These are phyloP conservation scores for Drosophila cardini DNA, from an alignment of 1,140 invertebrate species.

Conservation along the genomic window DNA sequence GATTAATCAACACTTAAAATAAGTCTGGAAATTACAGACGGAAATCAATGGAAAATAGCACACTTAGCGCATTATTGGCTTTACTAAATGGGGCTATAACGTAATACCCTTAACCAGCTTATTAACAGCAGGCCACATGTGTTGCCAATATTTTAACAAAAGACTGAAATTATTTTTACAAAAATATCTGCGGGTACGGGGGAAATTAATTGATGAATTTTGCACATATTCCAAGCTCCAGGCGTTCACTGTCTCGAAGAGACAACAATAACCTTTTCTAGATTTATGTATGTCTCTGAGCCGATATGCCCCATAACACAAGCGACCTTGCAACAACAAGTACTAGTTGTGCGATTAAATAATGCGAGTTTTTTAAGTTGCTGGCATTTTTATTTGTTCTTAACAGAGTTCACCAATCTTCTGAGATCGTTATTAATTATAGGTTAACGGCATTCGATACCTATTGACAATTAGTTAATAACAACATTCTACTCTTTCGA, in stretches of 20 bases:
- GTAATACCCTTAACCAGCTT: constrained; percentile 1
- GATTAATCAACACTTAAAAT: not conserved
- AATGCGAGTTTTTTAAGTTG: not conserved
- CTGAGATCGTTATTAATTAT: constrained; percentile 19
- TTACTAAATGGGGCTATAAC: not conserved
- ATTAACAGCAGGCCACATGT: constrained; percentile 9
- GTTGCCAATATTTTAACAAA: constrained; percentile 9
- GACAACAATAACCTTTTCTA: not conserved
- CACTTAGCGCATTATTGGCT: constrained; percentile 16
- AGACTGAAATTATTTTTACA: constrained; percentile 20
- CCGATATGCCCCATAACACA: too few species aligned
- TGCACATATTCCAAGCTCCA: not conserved
- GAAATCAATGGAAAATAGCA: constrained; percentile 67
- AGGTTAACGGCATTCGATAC: not conserved
- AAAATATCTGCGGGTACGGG: not conserved
- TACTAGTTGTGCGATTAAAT: not conserved
- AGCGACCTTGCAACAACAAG: not conserved
- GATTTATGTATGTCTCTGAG: not conserved
- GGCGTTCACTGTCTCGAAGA: not conserved
- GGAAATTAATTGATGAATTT: not conserved
- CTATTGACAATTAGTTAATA: constrained; percentile 3
- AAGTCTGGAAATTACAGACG: constrained; percentile 47
- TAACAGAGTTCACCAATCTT: not conserved
- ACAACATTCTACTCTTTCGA: constrained; percentile 3
- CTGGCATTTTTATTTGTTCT: not conserved